Evolutionary conservation across 2,797 vertebrate genomes (phyloP).

Genomic region (Silurus lanzhouensis): DNA sequence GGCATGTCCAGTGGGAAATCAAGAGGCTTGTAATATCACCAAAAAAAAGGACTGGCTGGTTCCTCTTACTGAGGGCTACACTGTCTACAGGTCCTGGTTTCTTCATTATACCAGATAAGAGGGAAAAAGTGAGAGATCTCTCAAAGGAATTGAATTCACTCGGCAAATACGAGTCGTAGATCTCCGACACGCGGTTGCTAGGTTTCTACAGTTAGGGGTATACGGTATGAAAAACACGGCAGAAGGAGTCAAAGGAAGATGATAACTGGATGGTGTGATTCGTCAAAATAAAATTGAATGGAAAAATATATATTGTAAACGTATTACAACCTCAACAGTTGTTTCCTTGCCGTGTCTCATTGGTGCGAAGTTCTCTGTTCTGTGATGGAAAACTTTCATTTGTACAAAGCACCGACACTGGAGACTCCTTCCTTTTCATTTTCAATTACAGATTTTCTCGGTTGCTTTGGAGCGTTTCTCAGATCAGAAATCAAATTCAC

Average conservation of each 20-base stretch:
- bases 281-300: neutral
- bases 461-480: no score
- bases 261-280: neutral
- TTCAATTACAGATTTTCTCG: no score
- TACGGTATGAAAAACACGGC: neutral
- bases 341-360: neutral
- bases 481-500: no score
- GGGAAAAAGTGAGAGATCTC: neutral
- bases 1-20: constrained; percentile 52
- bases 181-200: neutral
- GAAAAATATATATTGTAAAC: no score
- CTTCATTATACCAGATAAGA: constrained; percentile 26
- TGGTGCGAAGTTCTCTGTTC: neutral
- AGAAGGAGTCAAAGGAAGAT: neutral
- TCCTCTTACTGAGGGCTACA: constrained; percentile 43
- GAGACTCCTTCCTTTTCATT: neutral
- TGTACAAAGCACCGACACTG: neutral
- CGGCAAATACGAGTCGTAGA: neutral
- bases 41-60: constrained; percentile 11
- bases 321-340: no score
- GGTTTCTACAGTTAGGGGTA: neutral
- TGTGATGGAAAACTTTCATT: neutral
- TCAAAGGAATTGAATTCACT: neutral
- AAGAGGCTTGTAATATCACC: constrained; percentile 45
- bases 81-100: constrained; percentile 27